These are phyloP conservation scores for Lateolabrax maculatus DNA, from an alignment of 2,797 vertebrate species.

Conservation along the genomic window DNA sequence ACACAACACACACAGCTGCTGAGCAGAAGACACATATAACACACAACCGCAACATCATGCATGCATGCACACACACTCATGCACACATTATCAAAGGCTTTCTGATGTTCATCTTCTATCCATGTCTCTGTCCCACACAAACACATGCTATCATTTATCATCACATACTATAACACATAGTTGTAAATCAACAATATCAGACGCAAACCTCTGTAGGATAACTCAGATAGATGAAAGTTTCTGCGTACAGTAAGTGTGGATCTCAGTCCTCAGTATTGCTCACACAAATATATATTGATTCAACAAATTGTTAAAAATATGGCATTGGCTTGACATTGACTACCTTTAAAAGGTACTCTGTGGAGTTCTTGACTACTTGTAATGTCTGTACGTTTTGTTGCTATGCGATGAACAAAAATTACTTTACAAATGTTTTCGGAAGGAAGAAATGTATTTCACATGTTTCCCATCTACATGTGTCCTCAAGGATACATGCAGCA, in stretches of 20 bases:
- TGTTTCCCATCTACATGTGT: no score
- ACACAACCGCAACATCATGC: conserved; percentile 29
- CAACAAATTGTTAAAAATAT: no score
- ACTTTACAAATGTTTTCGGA: no score
- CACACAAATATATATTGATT: neutral
- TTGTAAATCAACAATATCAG: neutral
- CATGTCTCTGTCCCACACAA: neutral
- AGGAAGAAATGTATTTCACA: no score
- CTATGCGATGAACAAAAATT: no score
- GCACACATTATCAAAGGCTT: neutral
- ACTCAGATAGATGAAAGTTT: neutral
- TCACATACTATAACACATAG: neutral
- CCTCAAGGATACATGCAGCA: no score
- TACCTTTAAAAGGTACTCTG: neutral
- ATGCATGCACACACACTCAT: conserved; percentile 23
- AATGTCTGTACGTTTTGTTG: neutral
- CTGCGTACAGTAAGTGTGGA: neutral
- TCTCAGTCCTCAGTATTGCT: neutral
- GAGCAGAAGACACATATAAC: conserved; percentile 2
- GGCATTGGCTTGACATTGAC: neutral
- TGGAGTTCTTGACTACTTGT: neutral
- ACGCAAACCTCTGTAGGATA: neutral
- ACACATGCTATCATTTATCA: neutral
- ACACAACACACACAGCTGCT: conserved; percentile 30
- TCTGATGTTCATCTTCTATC: neutral